These are phyloP conservation scores for Brotula barbata DNA, from an alignment of 2,797 vertebrate genomes.

Conservation along the genomic window DNA sequence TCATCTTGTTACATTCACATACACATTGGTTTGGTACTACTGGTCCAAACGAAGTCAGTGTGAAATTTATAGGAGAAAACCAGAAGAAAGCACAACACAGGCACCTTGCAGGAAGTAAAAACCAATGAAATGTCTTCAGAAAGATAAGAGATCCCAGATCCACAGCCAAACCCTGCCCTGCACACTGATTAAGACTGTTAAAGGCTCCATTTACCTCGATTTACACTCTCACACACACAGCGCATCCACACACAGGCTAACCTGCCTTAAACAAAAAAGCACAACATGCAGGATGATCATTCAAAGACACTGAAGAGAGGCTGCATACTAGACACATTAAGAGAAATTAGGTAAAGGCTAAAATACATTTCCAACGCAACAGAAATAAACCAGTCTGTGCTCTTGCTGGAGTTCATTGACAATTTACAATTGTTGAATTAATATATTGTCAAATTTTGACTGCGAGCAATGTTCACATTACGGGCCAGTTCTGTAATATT, in stretches of 20 bases:
- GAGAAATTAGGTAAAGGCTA: neutral
- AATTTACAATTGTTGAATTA: neutral
- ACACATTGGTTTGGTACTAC: conserved; percentile 3
- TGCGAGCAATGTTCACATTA: conserved; percentile 14
- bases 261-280: conserved; percentile 30
- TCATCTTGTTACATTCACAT: conserved; percentile 30
- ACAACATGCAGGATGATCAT: neutral
- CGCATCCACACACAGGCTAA: conserved; percentile 32
- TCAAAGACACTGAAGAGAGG: conserved; percentile 18
- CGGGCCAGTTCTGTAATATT: conserved; percentile 17
- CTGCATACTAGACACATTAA: conserved; percentile 16
- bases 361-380: conserved; percentile 1
- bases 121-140: neutral
- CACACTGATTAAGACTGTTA: conserved; percentile 26
- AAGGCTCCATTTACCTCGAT: conserved; percentile 13
- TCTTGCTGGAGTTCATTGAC: conserved; percentile 18
- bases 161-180: conserved; percentile 16
- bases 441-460: neutral
- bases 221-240: conserved; percentile 21
- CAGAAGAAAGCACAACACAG: conserved; percentile 6
- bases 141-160: conserved; percentile 13
- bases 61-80: neutral
- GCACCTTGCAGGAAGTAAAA: conserved; percentile 4
- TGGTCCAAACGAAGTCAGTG: conserved; percentile 8
- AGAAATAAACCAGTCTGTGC: neutral